phyloP scores from a whole-genome alignment of 2,113 vertebrate genomes.

The Tachuris rubrigastra region DNA sequence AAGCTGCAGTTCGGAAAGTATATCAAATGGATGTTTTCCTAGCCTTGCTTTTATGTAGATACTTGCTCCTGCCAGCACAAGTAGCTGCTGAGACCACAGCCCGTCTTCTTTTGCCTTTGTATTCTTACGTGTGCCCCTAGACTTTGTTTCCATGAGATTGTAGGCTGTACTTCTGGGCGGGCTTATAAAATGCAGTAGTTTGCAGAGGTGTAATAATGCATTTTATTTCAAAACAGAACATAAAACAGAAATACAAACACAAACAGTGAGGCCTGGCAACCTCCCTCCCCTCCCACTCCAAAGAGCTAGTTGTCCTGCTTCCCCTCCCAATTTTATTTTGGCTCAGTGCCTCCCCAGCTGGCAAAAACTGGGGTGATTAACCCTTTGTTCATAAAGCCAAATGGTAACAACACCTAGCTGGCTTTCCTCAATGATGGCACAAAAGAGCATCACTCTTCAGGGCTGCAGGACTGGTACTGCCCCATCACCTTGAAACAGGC shows the following conservation, averaged over 20 bases:
- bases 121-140: not conserved
- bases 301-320: not conserved
- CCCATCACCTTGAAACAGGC: accelerated
- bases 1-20: not conserved
- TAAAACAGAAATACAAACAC: not conserved
- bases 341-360: not conserved
- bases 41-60: not conserved
- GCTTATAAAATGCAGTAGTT: not conserved
- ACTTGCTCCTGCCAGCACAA: not conserved
- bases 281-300: not conserved
- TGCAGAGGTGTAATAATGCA: slow-evolving; percentile 5
- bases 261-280: not conserved
- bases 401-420: not conserved
- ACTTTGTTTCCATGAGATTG: not conserved
- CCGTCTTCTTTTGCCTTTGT: not conserved
- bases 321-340: not conserved
- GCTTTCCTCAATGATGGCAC: not conserved
- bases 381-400: not conserved
- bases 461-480: not conserved
- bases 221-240: slow-evolving; percentile 21
- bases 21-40: not conserved
- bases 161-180: not conserved
- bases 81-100: not conserved
- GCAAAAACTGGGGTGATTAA: not conserved
- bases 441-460: not conserved